Evolutionary conservation across 2,888 invertebrate species (phyloP).

Genomic region (Phanerotoma sp.): DNA sequence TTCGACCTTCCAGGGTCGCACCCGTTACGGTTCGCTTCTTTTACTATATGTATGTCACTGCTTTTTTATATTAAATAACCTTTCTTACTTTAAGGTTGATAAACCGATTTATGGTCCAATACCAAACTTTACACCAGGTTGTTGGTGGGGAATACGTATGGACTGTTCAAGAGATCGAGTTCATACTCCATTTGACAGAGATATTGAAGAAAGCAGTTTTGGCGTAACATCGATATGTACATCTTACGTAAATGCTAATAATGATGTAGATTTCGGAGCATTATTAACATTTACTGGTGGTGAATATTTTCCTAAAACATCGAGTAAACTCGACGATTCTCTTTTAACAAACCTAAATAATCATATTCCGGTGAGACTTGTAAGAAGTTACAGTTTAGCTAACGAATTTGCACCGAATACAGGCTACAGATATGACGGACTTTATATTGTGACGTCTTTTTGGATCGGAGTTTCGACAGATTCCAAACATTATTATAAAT

Average conservation of each 20-base stretch:
- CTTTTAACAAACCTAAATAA: constrained; percentile 45
- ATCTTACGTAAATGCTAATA: constrained; percentile 36
- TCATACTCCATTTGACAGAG: constrained; percentile 46
- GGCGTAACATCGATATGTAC: constrained; percentile 51
- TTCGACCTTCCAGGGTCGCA: too few relatives aligned
- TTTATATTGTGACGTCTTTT: constrained; percentile 44
- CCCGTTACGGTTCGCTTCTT: too few relatives aligned
- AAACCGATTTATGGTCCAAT: constrained; percentile 46
- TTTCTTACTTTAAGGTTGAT: constrained; percentile 28
- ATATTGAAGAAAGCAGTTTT: constrained; percentile 45
- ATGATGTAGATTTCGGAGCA: constrained; percentile 50
- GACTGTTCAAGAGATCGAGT: constrained; percentile 52
- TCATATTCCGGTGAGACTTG: constrained; percentile 48
- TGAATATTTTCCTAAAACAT: constrained; percentile 27
- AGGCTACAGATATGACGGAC: constrained; percentile 52
- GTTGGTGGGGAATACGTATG: constrained; percentile 56
- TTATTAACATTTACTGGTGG: constrained; percentile 47
- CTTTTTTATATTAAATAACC: background rate
- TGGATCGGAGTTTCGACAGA: constrained; percentile 46
- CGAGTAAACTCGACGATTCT: constrained; percentile 34
- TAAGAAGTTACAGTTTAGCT: constrained; percentile 48
- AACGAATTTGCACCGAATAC: constrained; percentile 52
- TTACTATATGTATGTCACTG: background rate
- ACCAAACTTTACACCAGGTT: constrained; percentile 44
- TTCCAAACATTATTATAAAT: constrained; percentile 44